Evolutionary conservation across 2,113 vertebrate species (phyloP), one percentile per base, ranked within the genome.

Genomic region (Erpornis zantholeuca): DNA sequence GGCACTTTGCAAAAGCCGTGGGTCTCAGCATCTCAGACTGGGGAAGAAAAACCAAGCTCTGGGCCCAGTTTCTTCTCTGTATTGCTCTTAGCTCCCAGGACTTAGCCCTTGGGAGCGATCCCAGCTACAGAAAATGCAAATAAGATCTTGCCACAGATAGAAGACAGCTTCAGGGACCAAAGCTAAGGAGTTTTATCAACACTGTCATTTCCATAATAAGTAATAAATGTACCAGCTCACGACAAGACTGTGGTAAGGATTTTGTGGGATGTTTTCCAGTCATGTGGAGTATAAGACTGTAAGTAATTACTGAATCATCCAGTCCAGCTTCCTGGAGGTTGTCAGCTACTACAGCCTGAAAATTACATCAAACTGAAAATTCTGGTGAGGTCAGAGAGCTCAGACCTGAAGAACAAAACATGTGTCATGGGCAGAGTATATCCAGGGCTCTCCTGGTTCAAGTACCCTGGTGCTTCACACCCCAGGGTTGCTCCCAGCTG

Each of bases 181-280:
- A 80, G 45, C 35, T 44, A 84, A 47, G n/a, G 59, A 70, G 29
- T 82, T 91, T 92, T 83, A 82, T 79, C 85, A 88, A 59, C 38
- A 35, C 31, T 59, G 27, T 42, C 57, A 42, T 92, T 94, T 94
- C 82, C 87, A 77, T 73, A 85, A 91, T 65, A 90, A 90, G 59
- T 63, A 92, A 76, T 94, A 91, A 94, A 76, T 44, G 42, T 52
- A 92, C 50, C 75, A 77, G 33, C 68, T 95, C 71, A 78, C 3
- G 0, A 79, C 10, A 77, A 83, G 50, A 7, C 52, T 82, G 68
- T 28, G 50, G 90, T 57, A 85, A 86, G 38, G 47, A 50, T 69
- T 92, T 93, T 81, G 23, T 73, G 31, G 35, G 28, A 75, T 75
- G 8, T 63, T 88, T 90, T 90, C 72, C 53, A 81, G 31, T n/a